phyloP scores from a whole-genome alignment of 2,797 vertebrate genomes.

The Gastrophryne carolinensis region DNA sequence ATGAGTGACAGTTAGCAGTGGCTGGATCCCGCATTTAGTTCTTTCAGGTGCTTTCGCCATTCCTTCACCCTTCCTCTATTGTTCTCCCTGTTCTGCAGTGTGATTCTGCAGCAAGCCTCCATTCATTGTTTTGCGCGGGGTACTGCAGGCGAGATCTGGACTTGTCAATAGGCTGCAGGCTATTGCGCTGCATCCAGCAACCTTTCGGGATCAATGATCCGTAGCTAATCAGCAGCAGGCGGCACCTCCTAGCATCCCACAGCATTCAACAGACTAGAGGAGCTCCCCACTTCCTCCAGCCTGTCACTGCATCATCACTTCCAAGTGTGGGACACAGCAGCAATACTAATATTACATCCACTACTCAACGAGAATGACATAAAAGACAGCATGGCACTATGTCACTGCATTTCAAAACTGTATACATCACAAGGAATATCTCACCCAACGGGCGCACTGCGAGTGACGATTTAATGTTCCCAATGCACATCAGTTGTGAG shows the following conservation, averaged over 20 bases:
- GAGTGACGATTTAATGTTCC: background rate
- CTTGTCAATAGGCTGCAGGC: slow-evolving; percentile 41
- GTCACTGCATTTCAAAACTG: background rate
- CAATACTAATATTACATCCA: background rate
- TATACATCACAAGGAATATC: background rate
- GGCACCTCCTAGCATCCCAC: background rate
- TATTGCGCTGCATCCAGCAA: slow-evolving; percentile 27
- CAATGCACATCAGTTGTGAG: background rate
- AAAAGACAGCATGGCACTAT: background rate
- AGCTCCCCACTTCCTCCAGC: background rate
- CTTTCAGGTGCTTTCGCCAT: background rate
- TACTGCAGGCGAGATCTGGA: slow-evolving; percentile 32
- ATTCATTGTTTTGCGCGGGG: slow-evolving; percentile 29
- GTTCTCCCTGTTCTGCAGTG: slow-evolving; percentile 20
- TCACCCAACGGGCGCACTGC: background rate
- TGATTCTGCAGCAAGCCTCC: slow-evolving; percentile 32
- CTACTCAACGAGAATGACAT: background rate
- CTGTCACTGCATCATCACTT: background rate
- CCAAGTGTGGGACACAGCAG: background rate
- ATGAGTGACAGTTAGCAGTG: no score
- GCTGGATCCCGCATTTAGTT: no score
- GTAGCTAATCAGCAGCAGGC: background rate
- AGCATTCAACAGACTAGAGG: slow-evolving; percentile 5
- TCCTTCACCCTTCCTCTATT: background rate
- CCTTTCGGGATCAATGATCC: slow-evolving; percentile 23